A percentile compares a stretch with the other conserved stretches of the same genome.
phyloP scores from a whole-genome alignment of 1,140 invertebrate species.

The Nixonia krombeini region DNA sequence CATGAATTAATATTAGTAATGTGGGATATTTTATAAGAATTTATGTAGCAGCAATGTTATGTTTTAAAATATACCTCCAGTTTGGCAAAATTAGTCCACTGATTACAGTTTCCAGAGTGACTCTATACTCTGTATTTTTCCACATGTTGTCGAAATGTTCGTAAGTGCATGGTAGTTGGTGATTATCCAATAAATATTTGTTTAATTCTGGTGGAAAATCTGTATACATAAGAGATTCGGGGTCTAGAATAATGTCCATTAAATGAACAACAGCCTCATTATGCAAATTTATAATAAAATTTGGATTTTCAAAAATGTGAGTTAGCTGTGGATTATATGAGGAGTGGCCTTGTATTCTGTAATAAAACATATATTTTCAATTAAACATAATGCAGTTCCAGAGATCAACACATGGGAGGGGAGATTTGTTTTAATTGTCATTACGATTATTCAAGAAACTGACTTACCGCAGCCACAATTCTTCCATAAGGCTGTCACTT shows the following conservation, averaged over 20 bases:
- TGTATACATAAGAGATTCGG: constrained; percentile 64
- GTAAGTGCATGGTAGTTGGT: constrained; percentile 67
- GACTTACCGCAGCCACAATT: constrained; percentile 75
- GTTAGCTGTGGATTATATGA: constrained; percentile 69
- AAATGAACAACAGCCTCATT: constrained; percentile 77
- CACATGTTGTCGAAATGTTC: constrained; percentile 74
- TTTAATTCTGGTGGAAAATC: constrained; percentile 73
- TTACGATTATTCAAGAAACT: too few species aligned
- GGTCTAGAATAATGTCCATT: constrained; percentile 75
- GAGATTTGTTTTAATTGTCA: too few species aligned
- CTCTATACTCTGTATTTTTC: constrained; percentile 63
- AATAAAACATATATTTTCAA: constrained; percentile 11
- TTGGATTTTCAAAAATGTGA: constrained; percentile 71
- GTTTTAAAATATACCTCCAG: constrained; percentile 55
- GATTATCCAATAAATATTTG: constrained; percentile 60
- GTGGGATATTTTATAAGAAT: constrained; percentile 1
- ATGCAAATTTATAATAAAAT: constrained; percentile 75
- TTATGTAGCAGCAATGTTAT: background rate
- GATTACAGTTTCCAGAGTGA: constrained; percentile 50
- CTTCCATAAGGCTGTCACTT: constrained; percentile 75
- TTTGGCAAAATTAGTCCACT: constrained; percentile 55
- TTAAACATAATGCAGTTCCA: too few species aligned
- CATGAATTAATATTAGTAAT: constrained; percentile 29
- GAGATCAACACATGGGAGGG: too few species aligned
- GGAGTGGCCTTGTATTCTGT: constrained; percentile 70